Evolutionary conservation across 1,140 invertebrate genomes (phyloP), one percentile per base, ranked within the genome.

Genomic region (Cydia splendana): DNA sequence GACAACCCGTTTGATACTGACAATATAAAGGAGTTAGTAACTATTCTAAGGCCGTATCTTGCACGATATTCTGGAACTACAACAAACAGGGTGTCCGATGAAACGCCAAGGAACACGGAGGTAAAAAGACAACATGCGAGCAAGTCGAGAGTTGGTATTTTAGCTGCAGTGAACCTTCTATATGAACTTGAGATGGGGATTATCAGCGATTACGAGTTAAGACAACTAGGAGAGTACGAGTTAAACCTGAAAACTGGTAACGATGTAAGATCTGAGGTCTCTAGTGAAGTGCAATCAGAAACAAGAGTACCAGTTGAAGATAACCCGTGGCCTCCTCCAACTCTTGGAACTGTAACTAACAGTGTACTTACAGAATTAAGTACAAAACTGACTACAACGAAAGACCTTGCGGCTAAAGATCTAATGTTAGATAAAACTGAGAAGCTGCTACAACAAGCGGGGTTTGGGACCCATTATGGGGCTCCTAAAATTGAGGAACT

Each of bases 221-320:
- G n/a, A 57, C 53, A 57, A 18, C 53, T 57, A 18, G 53, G 4
- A 18, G 53, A 57, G 53, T 57, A 57, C 53, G 53, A 57, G 53
- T 4, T 34, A 18, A 57, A 57, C 53, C n/a, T 57, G 53, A 57
- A 48, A 48, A 48, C 7, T 48, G 45, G 45, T 48, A 48, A 48
- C 10, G 45, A 48, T 7, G 12, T 4, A 15, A 48, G 13, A 15
- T 2, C 45, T 15, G 13, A 15, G 45, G 45, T 15, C 13, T 48
- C 12, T 6, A 57, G 53, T 57, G 6, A 18, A 57, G 2, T 9
- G n/a, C n/a, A 7, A 13, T 7, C 3, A 57, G n/a, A 57, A 57
- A n/a, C 53, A 57, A 57, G 12, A 7, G 53, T 57, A 57, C 53
- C 53, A 57, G n/a, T 57, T 57, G n/a, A 57, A 57, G 53, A 18